Conservation (phyloP, 2,113 vertebrate genomes). For the Oryzias melastigma region DNA sequence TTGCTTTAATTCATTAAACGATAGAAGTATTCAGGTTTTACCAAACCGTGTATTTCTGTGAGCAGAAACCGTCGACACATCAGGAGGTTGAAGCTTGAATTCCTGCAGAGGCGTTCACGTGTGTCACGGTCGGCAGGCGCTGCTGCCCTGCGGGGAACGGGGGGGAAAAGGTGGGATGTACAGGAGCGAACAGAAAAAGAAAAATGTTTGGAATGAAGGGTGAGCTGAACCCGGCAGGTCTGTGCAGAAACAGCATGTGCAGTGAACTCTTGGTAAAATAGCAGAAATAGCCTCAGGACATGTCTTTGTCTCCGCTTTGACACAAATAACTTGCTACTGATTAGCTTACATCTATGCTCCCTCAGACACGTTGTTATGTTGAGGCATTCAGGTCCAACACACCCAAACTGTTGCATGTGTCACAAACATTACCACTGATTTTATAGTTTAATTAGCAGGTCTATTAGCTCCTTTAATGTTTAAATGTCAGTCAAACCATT, state of each 20-base stretch:
- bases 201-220: slow-evolving; percentile 77
- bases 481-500: too few species aligned
- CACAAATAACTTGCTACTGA: slow-evolving; percentile 61
- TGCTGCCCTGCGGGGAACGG: slow-evolving; percentile 50
- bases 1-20: too few species aligned
- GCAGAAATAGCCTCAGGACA: slow-evolving; percentile 63
- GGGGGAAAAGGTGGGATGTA: slow-evolving; percentile 53
- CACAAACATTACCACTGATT: too few species aligned
- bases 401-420: too few species aligned
- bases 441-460: too few species aligned
- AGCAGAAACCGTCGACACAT: too few species aligned
- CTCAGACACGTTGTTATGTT: too few species aligned
- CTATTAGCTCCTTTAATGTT: too few species aligned
- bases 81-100: neutral
- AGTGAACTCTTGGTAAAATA: slow-evolving; percentile 68
- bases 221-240: slow-evolving; percentile 75
- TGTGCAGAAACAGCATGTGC: slow-evolving; percentile 69
- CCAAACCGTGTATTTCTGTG: too few species aligned
- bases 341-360: slow-evolving; percentile 42
- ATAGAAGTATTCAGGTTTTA: too few species aligned
- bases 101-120: slow-evolving; percentile 13
- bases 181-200: slow-evolving; percentile 53
- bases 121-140: slow-evolving; percentile 42
- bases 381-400: too few species aligned
- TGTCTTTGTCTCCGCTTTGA: slow-evolving; percentile 47